Conservation (phyloP, 2,888 invertebrate species). For the Malthinus seriepunctatus region DNA sequence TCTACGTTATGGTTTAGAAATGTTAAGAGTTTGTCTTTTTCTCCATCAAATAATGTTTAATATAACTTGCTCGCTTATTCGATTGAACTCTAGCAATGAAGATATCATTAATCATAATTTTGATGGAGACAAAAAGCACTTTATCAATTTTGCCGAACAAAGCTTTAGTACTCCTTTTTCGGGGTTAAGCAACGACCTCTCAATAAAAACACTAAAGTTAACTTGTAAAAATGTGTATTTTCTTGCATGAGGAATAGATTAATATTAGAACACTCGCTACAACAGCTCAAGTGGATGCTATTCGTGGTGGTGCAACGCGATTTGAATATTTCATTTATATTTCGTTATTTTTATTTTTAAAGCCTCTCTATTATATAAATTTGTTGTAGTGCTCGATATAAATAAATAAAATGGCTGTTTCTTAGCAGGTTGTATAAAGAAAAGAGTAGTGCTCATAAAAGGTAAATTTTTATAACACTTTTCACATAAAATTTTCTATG, state of each 20-base stretch:
- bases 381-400: not conserved
- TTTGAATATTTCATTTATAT: conserved; percentile 34
- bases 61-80: conserved; percentile 5
- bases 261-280: too few species aligned
- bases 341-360: not conserved
- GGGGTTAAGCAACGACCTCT: conserved; percentile 27
- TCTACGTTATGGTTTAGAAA: conserved; percentile 6
- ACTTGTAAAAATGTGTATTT: not conserved
- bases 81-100: conserved; percentile 10
- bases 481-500: conserved; percentile 3
- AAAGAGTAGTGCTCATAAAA: not conserved
- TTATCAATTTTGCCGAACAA: conserved; percentile 44
- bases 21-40: conserved; percentile 17
- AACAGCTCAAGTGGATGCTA: too few species aligned
- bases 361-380: not conserved
- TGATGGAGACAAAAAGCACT: conserved; percentile 45
- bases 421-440: conserved; percentile 4
- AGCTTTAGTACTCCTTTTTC: conserved; percentile 28
- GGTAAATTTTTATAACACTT: conserved; percentile 2
- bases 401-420: conserved; percentile 3
- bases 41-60: conserved; percentile 1
- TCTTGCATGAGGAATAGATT: conserved; percentile 15
- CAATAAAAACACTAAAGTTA: conserved; percentile 35
- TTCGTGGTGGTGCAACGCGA: conserved; percentile 29
- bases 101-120: conserved; percentile 36